Conservation (phyloP, 2,888 invertebrate genomes). For the Notocelia uddmanniana region DNA sequence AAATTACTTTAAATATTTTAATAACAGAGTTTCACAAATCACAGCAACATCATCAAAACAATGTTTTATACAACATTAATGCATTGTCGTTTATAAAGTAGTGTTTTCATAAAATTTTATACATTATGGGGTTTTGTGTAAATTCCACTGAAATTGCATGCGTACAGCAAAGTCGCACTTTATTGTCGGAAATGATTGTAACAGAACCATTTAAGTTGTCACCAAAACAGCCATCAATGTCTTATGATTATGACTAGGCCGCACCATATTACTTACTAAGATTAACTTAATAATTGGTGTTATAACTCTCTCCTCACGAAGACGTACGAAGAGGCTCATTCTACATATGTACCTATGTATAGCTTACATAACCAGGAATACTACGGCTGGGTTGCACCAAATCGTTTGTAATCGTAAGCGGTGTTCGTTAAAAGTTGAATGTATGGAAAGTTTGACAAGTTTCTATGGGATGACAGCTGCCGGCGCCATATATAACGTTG, state of each 20-base stretch:
- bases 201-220: too few species aligned
- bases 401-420: too few species aligned
- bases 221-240: not conserved
- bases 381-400: too few species aligned
- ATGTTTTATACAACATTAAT: not conserved
- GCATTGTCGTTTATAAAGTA: not conserved
- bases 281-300: conserved; percentile 6
- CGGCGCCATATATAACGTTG: too few species aligned
- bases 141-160: conserved; percentile 1
- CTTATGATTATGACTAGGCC: conserved; percentile 15
- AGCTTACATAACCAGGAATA: not conserved
- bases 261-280: not conserved
- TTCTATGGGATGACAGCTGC: too few species aligned
- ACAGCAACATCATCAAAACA: not conserved
- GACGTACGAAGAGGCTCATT: conserved; percentile 9
- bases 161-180: conserved; percentile 5
- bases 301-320: not conserved
- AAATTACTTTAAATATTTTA: conserved; percentile 5
- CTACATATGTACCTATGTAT: conserved; percentile 3
- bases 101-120: not conserved
- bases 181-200: too few species aligned
- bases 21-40: not conserved
- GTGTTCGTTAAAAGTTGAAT: too few species aligned
- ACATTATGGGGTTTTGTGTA: conserved; percentile 10
- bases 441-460: too few species aligned